phyloP scores from a whole-genome alignment of 2,113 vertebrate species.

The Uropsilus gracilis region DNA sequence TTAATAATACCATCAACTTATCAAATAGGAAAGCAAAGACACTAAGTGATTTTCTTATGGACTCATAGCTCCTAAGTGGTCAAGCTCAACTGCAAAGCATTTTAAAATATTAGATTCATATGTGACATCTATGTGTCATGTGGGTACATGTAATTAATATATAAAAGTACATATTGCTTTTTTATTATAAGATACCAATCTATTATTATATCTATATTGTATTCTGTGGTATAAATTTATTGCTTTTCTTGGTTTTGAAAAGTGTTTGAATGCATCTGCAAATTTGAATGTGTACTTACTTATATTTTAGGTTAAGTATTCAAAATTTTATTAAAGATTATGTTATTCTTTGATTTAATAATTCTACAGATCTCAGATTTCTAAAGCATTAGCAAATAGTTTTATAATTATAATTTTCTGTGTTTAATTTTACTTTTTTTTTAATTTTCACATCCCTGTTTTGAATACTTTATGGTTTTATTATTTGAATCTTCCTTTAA shows the following conservation, averaged over 20 bases:
- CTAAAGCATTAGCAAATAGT: neutral
- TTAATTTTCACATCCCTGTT: neutral
- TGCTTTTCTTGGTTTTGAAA: conserved; percentile 4
- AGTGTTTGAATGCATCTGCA: neutral
- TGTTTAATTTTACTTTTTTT: neutral
- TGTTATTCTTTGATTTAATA: neutral
- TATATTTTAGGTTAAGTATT: neutral
- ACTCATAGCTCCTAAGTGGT: neutral
- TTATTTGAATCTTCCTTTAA: neutral
- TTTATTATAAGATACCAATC: neutral
- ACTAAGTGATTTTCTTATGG: neutral
- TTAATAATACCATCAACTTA: neutral
- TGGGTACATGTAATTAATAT: neutral
- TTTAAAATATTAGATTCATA: neutral
- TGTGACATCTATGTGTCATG: neutral
- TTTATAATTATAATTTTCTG: neutral
- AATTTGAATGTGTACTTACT: neutral
- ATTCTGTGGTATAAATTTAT: neutral
- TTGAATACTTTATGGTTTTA: neutral
- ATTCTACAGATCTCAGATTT: neutral
- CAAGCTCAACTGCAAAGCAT: neutral
- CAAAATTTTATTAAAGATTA: neutral
- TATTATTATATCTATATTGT: neutral
- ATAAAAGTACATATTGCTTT: neutral
- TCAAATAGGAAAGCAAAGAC: neutral